These are phyloP conservation scores for Clarias gariepinus DNA, from an alignment of 2,113 vertebrate species.

Conservation along the genomic window DNA sequence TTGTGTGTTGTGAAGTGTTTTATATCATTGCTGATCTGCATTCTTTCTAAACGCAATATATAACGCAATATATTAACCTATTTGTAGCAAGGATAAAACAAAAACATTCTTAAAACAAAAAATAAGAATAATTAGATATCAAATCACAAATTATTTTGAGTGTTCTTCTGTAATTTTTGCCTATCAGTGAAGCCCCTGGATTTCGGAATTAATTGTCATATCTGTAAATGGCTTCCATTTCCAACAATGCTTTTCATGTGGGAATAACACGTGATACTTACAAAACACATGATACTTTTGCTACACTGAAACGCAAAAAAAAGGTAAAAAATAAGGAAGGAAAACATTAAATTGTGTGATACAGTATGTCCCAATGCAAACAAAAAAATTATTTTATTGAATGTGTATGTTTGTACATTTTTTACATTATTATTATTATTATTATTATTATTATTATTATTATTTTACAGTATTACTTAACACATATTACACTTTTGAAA, in stretches of 20 bases:
- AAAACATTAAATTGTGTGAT: too few relatives aligned
- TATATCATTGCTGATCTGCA: background rate
- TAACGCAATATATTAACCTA: background rate
- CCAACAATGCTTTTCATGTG: conserved; percentile 46
- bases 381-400: too few relatives aligned
- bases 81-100: background rate
- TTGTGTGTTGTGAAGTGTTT: background rate
- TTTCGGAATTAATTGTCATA: conserved; percentile 25
- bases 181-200: background rate
- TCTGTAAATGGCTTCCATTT: conserved; percentile 47
- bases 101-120: background rate
- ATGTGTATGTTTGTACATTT: too few relatives aligned
- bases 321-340: too few relatives aligned
- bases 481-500: background rate
- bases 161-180: background rate
- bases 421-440: too few relatives aligned
- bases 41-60: conserved; percentile 5
- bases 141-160: background rate
- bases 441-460: too few relatives aligned
- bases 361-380: too few relatives aligned
- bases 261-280: background rate
- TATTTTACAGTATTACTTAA: background rate
- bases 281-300: background rate
- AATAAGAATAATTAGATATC: background rate
- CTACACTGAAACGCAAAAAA: too few relatives aligned